Base-by-base conservation (phyloP, 2,888 invertebrate genomes). In the Callosobruchus maculatus region DNA sequence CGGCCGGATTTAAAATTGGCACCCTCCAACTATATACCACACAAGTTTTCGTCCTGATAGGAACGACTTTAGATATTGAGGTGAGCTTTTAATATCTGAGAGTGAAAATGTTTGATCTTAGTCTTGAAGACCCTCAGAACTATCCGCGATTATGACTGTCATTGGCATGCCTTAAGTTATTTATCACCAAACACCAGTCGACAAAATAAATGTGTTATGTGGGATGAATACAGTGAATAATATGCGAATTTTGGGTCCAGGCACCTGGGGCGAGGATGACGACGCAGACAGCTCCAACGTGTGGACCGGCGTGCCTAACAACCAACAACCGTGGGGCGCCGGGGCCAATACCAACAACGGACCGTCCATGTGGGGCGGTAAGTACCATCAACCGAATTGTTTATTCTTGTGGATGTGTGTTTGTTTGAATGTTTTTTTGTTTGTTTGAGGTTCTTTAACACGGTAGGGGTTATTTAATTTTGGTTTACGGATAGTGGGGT, bases 221-320 rank as follows among this genome's bases (percentile, higher is more conserved):
- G n/a, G n/a, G n/a, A n/a, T n/a, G n/a, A n/a, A n/a, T n/a, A n/a
- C n/a, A n/a, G n/a, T n/a, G n/a, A n/a, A n/a, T n/a, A 26, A 26
- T 26, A 7, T 26, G 5, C 13, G 13, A 49, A 7, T 49, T 13
- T 49, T 5, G 4, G 4, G 1, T 49, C 1, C 49, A 49, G 49
- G 49, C 2, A 97, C 96, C 0, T 98, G 97, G 97, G 97, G 97
- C 67, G 97, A 97, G 85, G 97, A 97, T 80, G 96, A 96, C 81
- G 91, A 92, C 2, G 90, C 91, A 0, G 96, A 96, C 81, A 93
- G 93, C 20, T 93, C 93, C 22, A 96, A 94, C 84, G 95, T 96
- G 74, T 97, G 97, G 97, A 95, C 94, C 20, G 95, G 95, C 5
- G 91, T 92, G 71, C 91, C 93, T 3, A 92, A 91, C 76, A 92